Percentiles rank a stretch among this genome's conserved stretches.
Evolutionary conservation across 2,888 invertebrate species (phyloP).

Genomic region (Uropetala carovei): DNA sequence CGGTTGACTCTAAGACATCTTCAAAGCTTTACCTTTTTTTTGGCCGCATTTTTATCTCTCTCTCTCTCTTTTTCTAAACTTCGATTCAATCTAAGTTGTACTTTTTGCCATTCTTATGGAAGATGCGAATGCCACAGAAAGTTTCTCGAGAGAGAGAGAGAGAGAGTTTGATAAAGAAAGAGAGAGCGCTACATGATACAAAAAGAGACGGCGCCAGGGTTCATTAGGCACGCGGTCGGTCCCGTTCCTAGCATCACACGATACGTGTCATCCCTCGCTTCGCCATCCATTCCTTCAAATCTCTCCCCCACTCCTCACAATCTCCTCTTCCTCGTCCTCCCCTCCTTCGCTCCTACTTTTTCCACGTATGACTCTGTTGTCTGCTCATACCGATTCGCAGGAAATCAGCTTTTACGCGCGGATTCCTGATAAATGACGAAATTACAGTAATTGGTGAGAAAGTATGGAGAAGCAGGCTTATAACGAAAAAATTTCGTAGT

Average conservation of each 20-base stretch:
- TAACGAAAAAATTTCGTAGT: no score
- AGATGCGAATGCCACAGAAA: slow-evolving; percentile 43
- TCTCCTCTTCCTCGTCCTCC: neutral
- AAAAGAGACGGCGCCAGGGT: slow-evolving; percentile 50
- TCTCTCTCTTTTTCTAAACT: slow-evolving; percentile 20
- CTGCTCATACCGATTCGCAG: neutral
- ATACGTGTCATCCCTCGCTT: neutral
- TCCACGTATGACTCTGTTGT: neutral
- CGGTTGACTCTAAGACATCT: neutral
- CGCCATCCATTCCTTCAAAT: no score
- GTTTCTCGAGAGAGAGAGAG: slow-evolving; percentile 2
- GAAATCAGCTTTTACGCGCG: neutral
- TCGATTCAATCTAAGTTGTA: slow-evolving; percentile 14
- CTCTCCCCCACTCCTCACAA: neutral
- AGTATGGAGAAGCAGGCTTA: neutral
- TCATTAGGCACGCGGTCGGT: slow-evolving; percentile 30
- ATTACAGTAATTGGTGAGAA: neutral
- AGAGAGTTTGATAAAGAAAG: neutral
- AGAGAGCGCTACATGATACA: neutral
- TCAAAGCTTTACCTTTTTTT: slow-evolving; percentile 10
- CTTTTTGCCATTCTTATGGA: slow-evolving; percentile 49
- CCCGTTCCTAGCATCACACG: neutral
- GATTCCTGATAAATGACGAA: neutral
- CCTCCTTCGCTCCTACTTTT: neutral
- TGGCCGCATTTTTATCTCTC: neutral